A percentile compares a stretch with the other conserved stretches of the same genome.
phyloP scores from a whole-genome alignment of 1,140 invertebrate species.

The Homarus americanus region DNA sequence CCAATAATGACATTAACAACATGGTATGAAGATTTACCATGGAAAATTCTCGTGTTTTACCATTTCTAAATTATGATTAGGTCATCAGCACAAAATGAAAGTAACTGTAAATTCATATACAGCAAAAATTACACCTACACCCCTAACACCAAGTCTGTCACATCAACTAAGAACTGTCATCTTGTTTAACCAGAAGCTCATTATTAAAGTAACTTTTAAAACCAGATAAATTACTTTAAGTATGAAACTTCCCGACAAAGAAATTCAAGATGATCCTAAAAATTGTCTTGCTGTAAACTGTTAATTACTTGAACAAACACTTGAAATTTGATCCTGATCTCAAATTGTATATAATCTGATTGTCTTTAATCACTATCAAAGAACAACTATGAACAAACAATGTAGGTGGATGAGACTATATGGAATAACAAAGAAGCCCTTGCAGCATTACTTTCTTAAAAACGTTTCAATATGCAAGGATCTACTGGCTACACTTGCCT shows the following conservation, averaged over 20 bases:
- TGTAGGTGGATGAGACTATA: slow-evolving; percentile 65
- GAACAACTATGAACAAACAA: slow-evolving; percentile 59
- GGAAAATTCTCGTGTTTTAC: neutral
- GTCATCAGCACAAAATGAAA: slow-evolving; percentile 72
- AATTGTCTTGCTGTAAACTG: slow-evolving; percentile 26
- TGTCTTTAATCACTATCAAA: slow-evolving; percentile 59
- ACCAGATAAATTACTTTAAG: slow-evolving; percentile 37
- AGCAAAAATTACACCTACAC: slow-evolving; percentile 71
- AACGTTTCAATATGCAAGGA: slow-evolving; percentile 56
- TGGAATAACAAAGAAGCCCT: slow-evolving; percentile 55
- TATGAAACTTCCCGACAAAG: slow-evolving; percentile 22
- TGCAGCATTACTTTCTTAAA: slow-evolving; percentile 23
- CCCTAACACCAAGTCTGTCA: slow-evolving; percentile 72
- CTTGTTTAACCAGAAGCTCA: slow-evolving; percentile 48
- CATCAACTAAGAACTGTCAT: slow-evolving; percentile 64
- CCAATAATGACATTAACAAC: slow-evolving; percentile 10
- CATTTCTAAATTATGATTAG: slow-evolving; percentile 17
- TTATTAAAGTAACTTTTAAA: slow-evolving; percentile 53
- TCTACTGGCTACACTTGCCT: slow-evolving; percentile 60
- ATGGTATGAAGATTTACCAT: neutral
- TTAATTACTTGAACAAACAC: neutral
- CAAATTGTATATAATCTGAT: slow-evolving; percentile 52
- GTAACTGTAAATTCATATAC: slow-evolving; percentile 65
- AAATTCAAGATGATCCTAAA: slow-evolving; percentile 38
- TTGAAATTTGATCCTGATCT: slow-evolving; percentile 50